Base-by-base conservation (phyloP, 1,140 invertebrate species). In the Drosophila miranda region DNA sequence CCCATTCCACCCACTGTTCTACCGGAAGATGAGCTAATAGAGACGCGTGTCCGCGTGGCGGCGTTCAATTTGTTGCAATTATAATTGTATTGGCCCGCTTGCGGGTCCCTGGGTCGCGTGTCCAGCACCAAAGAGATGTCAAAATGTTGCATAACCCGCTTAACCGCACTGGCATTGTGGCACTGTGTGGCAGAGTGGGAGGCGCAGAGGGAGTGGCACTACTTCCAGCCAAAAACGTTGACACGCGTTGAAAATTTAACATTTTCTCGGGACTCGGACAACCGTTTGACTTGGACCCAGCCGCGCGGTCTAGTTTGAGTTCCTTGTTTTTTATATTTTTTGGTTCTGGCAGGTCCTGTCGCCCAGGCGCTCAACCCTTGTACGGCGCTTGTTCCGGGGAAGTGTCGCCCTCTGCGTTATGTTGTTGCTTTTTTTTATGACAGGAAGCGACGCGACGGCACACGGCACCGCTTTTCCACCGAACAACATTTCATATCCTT, bases 61-160 rank as follows among this genome's bases (percentile, higher is more conserved):
- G 46, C 80, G 81, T 86, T 80, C 81, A 84, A 84, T 84, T 84
- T 84, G 80, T 70, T 75, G 77, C 80, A 84, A 84, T 84, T 84
- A 82, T 82, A 84, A 82, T 82, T 82, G 79, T 82, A 82, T 82
- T 82, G 63, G 52, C 59, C 23, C 5, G 23, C 23, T 26, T 26
- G 23, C 23, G 23, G 23, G 23, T 26, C 23, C 52, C 13, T 28
- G 43, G 56, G 79, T 61, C 79, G 66, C 79, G 78, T 82, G 78
- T 60, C 78, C 64, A 49, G 52, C 60, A 59, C 5, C 30, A 42
- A 45, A 53, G 52, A 13, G 34, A 71, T 62, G 75, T 67, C 79
- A 75, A 73, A 83, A 78, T 82, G 75, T 82, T 81, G 78, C 73
- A 71, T 82, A 82, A 82, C 83, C 44, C 79, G 79, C 79, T 82